Percentiles rank a stretch among this genome's conserved stretches.
These are phyloP conservation scores for Cryptocephalus primarius DNA, from an alignment of 2,888 invertebrate genomes.

Conservation along the genomic window DNA sequence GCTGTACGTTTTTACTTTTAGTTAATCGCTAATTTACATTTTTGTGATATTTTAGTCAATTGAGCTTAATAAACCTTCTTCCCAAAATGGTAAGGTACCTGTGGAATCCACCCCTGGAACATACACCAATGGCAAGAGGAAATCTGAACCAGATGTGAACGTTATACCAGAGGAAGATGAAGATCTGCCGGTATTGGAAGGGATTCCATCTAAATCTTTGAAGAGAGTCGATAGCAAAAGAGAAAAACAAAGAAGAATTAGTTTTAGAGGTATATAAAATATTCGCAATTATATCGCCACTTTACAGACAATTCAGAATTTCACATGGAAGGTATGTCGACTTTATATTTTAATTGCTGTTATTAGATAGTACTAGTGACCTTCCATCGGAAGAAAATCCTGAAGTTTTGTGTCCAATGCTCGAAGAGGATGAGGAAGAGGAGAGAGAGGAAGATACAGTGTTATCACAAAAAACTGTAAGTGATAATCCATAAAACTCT, in stretches of 20 bases:
- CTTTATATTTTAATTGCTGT: conserved; percentile 2
- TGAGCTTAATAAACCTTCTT: conserved; percentile 4
- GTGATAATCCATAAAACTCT: conserved; percentile 21
- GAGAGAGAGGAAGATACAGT: conserved; percentile 18
- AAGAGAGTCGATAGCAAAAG: conserved; percentile 27
- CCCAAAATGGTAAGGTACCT: conserved; percentile 32
- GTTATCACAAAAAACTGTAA: conserved; percentile 35
- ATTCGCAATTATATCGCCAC: background rate
- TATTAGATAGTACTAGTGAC: conserved; percentile 41
- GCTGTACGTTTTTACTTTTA: conserved; percentile 5
- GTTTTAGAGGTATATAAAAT: conserved; percentile 45
- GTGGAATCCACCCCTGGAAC: conserved; percentile 11
- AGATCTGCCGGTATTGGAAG: conserved; percentile 13
- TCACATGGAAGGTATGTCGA: background rate
- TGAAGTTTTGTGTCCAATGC: conserved; percentile 31
- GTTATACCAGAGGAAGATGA: conserved; percentile 5
- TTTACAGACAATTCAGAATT: background rate
- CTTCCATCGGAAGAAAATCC: conserved; percentile 42
- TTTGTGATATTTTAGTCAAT: background rate
- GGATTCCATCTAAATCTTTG: conserved; percentile 17
- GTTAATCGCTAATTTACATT: background rate
- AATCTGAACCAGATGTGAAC: conserved; percentile 1
- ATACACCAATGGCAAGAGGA: conserved; percentile 15
- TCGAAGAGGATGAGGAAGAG: conserved; percentile 33
- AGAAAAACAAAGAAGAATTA: conserved; percentile 37